phyloP scores from a whole-genome alignment of 2,797 vertebrate species.

The Chelon labrosus region DNA sequence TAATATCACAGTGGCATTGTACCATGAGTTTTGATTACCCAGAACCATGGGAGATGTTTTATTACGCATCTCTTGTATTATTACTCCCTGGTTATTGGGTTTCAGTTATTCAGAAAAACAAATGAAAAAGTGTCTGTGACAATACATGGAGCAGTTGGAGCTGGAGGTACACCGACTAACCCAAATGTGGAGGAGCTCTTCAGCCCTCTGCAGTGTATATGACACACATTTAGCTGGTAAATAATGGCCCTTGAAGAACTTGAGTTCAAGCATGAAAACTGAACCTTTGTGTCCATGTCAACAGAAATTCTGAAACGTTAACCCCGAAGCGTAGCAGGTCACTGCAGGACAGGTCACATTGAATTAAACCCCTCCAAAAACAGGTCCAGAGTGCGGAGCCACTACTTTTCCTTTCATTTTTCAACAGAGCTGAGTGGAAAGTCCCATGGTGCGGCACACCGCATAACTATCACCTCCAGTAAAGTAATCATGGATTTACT shows the following conservation, averaged over 20 bases:
- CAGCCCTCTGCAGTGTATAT: background rate
- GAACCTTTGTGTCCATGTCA: background rate
- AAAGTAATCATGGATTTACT: constrained; percentile 19
- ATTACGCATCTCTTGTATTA: background rate
- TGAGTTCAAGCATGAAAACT: background rate
- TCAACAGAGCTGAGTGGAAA: constrained; percentile 18
- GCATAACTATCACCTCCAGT: constrained; percentile 16
- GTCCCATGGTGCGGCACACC: constrained; percentile 5
- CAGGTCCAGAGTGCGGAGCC: constrained; percentile 7
- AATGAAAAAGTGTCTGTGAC: background rate
- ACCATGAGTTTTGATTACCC: background rate
- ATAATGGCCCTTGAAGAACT: background rate
- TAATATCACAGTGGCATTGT: background rate
- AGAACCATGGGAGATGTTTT: background rate
- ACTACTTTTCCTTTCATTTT: constrained; percentile 12
- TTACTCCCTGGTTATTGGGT: background rate
- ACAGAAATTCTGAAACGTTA: background rate
- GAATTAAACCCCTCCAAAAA: constrained; percentile 2
- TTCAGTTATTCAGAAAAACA: background rate
- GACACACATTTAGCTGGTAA: background rate
- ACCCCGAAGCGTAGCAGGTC: background rate
- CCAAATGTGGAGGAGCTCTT: background rate
- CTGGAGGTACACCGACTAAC: background rate
- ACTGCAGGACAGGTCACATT: constrained; percentile 20
- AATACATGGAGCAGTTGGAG: background rate